Evolutionary conservation across 2,888 invertebrate genomes (phyloP), one percentile per base, ranked within the genome.

Genomic region (Acleris literana): DNA sequence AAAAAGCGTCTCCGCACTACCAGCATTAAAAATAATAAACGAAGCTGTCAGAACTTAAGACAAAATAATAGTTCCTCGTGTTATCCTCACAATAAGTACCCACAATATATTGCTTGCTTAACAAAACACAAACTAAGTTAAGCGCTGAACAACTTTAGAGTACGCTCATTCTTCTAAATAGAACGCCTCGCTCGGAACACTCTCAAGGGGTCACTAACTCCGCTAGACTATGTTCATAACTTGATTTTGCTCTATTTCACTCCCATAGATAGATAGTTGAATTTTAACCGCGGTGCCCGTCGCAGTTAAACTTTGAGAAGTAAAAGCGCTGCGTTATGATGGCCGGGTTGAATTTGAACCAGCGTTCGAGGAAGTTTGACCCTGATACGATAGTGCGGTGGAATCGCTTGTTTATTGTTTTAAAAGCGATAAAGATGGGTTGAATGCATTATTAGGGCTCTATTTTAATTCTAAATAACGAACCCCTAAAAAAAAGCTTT

Each of bases 281-380:
- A 70, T 70, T 65, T 71, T 73, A 75, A 72, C 69, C 69, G 70
- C 59, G 67, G 72, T 74, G 77, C 68, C 79, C 78, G 74, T 74
- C 75, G 72, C 78, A 80, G 81, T 81, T 55, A 63, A 78, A 80
- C 76, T 79, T 79, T 58, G 49, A 73, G 71, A 59, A 51, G 68
- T 69, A 74, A 76, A 79, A 77, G 77, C 80, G 68, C 69, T 39
- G 73, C 76, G 77, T 76, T 81, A 78, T 82, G 78, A 76, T 72
- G 79, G 73, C 70, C 72, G 76, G 74, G 84, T 83, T 79, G 75
- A 83, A 78, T 84, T 84, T 82, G 64, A 71, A 69, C 64, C 60
- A 51, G 64, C n/a, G 29, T 57, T 48, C 33, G 25, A 33, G 16
- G 48, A 46, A 48, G 46, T 58, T 69, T 51, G 56, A 69, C 57